These are phyloP conservation scores for Tetrax tetrax DNA, from an alignment of 2,113 vertebrate genomes.

Conservation along the genomic window DNA sequence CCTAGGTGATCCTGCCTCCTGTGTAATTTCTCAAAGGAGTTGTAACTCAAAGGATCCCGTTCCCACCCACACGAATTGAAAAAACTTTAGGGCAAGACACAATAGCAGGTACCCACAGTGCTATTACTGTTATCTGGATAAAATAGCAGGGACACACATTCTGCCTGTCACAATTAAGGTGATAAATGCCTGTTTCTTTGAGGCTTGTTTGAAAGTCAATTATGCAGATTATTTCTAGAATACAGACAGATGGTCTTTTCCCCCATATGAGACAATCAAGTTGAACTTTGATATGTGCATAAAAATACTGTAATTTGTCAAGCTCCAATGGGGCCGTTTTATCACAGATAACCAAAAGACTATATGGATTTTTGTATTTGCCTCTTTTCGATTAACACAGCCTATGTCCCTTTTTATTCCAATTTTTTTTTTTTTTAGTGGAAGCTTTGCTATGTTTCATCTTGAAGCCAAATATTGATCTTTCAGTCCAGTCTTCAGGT, in stretches of 20 bases:
- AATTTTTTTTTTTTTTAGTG: slow-evolving; percentile 13
- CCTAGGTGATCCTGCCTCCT: not conserved
- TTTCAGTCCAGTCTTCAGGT: slow-evolving; percentile 72
- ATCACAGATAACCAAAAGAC: slow-evolving; percentile 68
- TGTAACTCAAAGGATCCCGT: not conserved
- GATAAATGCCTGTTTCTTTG: slow-evolving; percentile 79
- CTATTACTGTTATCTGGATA: slow-evolving; percentile 73
- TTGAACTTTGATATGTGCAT: slow-evolving; percentile 78
- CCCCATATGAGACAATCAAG: slow-evolving; percentile 76
- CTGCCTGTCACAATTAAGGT: slow-evolving; percentile 78
- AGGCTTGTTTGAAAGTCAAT: slow-evolving; percentile 82
- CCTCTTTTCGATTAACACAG: slow-evolving; percentile 69
- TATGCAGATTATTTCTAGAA: slow-evolving; percentile 83
- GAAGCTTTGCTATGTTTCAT: slow-evolving; percentile 75
- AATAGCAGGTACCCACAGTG: slow-evolving; percentile 49
- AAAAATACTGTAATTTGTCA: slow-evolving; percentile 78
- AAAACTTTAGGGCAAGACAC: slow-evolving; percentile 44
- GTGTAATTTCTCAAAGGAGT: not conserved
- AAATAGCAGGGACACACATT: slow-evolving; percentile 72
- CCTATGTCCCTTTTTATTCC: slow-evolving; percentile 43
- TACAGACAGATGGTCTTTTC: slow-evolving; percentile 81
- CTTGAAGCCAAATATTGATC: slow-evolving; percentile 82
- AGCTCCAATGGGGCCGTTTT: slow-evolving; percentile 64
- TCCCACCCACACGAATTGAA: slow-evolving; percentile 17
- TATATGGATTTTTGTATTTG: slow-evolving; percentile 72